Evolutionary conservation across 53 echinoderm and acorn worm species (phyloP), one percentile per base, ranked within the genome.

Genomic region (Holothuria scabra): DNA sequence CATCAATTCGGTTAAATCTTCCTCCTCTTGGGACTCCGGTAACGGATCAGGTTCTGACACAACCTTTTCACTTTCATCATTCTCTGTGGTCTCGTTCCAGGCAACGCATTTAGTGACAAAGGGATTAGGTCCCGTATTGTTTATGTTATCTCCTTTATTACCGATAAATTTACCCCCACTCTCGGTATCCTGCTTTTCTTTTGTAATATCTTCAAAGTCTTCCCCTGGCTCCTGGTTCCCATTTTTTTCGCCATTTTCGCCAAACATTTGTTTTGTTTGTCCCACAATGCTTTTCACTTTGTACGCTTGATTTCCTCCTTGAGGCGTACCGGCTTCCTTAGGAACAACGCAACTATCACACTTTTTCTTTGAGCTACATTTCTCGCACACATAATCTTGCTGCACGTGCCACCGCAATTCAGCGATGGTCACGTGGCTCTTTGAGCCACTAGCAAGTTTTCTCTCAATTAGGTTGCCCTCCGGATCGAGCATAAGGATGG

Each of bases 41-140:
- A 28, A 29, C 22, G 28, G 65, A 28, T 12, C 28, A 2, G 22
- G 0, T 21, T 64, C 28, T 64, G 28, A 13, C 12, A 61, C 62
- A 18, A 52, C 52, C 1, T 52, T 52, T 52, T 52, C 52, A 52
- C 52, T 52, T 16, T 52, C 52, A 52, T 14, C 65, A 31, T 80
- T 66, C 22, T 29, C 24, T 20, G 87, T 87, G 24, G 72, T 71
- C 56, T 87, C 68, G 32, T 87, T 80, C 87, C 87, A 87, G 21
- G 24, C 80, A n/a, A 87, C 87, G 46, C 87, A 81, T 65, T 87
- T 87, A 18, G 87, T 87, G 34, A 87, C 87, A 46, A 87, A 87
- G 6, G 87, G 68, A 44, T 86, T 56, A 10, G 21, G 18, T 11
- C 29, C 34, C 10, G 69, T 29, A 20, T 20, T 32, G 28, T 26